A percentile compares a stretch with the other conserved stretches of the same genome.
Conservation (phyloP, 2,797 vertebrate genomes). For the Gymnocypris eckloni region DNA sequence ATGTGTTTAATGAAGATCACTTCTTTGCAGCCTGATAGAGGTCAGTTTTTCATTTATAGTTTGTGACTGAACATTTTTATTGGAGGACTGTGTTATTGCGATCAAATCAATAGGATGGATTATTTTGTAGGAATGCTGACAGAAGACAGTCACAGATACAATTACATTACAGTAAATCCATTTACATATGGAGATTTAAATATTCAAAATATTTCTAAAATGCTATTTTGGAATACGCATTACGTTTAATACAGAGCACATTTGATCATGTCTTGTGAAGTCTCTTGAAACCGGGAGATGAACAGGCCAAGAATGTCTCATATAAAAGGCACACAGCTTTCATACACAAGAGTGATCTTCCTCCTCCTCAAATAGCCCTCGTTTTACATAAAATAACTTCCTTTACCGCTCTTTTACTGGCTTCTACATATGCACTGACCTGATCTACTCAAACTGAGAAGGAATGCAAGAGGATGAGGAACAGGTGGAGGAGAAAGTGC, state of each 20-base stretch:
- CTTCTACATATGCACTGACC: conserved; percentile 62
- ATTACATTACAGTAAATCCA: not conserved
- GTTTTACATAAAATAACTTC: conserved; percentile 63
- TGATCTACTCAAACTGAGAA: conserved; percentile 56
- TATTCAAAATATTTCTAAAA: not conserved
- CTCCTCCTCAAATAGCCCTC: conserved; percentile 51
- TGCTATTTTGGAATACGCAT: not conserved
- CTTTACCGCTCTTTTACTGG: conserved; percentile 59
- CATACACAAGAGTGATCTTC: conserved; percentile 54
- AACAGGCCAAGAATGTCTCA: conserved; percentile 54
- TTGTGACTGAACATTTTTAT: not conserved
- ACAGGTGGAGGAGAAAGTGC: conserved; percentile 41
- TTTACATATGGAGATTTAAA: not conserved
- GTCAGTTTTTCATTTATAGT: not conserved
- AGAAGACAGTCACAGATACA: not conserved
- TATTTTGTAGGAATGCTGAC: not conserved
- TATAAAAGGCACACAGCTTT: conserved; percentile 51
- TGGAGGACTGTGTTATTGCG: not conserved
- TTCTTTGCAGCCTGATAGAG: not conserved
- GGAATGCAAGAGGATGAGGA: conserved; percentile 30
- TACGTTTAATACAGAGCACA: not conserved
- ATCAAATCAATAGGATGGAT: not conserved
- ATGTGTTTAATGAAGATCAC: not conserved
- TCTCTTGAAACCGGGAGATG: conserved; percentile 22
- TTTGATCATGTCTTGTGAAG: conserved; percentile 7